Conservation (phyloP, 2,888 invertebrate species). For the Tetanocera ferruginea region DNA sequence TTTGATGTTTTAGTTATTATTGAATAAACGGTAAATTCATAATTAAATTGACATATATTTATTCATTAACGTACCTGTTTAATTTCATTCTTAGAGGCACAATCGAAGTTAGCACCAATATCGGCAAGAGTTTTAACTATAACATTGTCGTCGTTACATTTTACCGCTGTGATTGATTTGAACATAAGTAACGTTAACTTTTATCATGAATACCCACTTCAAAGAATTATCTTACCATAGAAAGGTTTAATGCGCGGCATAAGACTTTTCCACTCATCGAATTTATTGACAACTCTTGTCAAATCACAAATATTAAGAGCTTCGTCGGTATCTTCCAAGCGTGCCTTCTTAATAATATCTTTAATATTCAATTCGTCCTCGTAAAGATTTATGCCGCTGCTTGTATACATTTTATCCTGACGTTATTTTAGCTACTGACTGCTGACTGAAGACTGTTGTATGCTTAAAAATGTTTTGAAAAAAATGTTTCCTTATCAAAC, state of each 20-base stretch:
- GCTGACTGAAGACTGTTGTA: too few relatives aligned
- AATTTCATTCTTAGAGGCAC: slow-evolving; percentile 95
- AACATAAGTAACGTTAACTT: slow-evolving; percentile 54
- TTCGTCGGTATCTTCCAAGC: slow-evolving; percentile 75
- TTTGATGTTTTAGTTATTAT: too few relatives aligned
- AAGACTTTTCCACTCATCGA: slow-evolving; percentile 83
- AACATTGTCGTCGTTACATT: slow-evolving; percentile 92
- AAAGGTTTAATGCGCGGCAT: slow-evolving; percentile 92
- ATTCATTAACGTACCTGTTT: slow-evolving; percentile 72
- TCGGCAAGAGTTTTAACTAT: slow-evolving; percentile 88
- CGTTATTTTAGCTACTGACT: too few relatives aligned
- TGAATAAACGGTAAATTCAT: too few relatives aligned
- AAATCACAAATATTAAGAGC: slow-evolving; percentile 92
- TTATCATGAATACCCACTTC: neutral
- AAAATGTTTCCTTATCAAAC: too few relatives aligned
- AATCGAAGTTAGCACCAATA: slow-evolving; percentile 94
- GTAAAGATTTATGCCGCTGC: slow-evolving; percentile 57
- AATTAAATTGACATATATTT: too few relatives aligned
- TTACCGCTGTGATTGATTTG: too few relatives aligned
- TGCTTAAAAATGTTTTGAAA: too few relatives aligned
- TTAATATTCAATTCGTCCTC: slow-evolving; percentile 56
- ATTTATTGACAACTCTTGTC: slow-evolving; percentile 86
- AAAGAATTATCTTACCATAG: slow-evolving; percentile 78
- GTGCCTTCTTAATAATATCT: slow-evolving; percentile 56
- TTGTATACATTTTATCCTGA: slow-evolving; percentile 48